Evolutionary conservation across 2,888 invertebrate species (phyloP).

Genomic region (Ormyrus labotus): DNA sequence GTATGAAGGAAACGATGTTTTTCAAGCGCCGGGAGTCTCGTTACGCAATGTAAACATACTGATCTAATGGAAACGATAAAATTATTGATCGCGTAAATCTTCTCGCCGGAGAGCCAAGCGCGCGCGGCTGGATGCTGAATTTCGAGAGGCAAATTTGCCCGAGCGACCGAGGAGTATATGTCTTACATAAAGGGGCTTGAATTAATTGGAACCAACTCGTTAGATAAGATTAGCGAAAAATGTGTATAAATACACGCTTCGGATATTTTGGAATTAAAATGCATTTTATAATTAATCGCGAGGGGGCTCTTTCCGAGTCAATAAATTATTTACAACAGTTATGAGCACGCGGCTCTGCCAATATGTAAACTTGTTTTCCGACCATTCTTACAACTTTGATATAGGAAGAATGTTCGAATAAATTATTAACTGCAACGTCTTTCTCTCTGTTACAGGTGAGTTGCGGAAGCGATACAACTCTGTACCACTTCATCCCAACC

Average conservation of each 20-base stretch:
- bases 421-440: background rate
- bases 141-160: background rate
- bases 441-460: constrained; percentile 39
- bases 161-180: background rate
- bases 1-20: no score
- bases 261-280: no score
- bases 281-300: no score
- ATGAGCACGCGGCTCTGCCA: no score
- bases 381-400: no score
- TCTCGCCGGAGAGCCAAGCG: background rate
- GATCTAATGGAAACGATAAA: constrained; percentile 32
- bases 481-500: background rate
- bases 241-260: no score
- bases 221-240: no score
- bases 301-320: no score
- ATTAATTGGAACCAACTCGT: background rate
- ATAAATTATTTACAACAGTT: no score
- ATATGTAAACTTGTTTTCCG: no score
- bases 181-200: background rate
- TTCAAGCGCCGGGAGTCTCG: background rate
- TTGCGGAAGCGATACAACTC: background rate
- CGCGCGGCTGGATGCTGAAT: no score
- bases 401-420: no score
- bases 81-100: constrained; percentile 3
- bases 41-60: constrained; percentile 23